phyloP scores from a whole-genome alignment of 2,888 invertebrate species.

The Mesorhabditis belari region DNA sequence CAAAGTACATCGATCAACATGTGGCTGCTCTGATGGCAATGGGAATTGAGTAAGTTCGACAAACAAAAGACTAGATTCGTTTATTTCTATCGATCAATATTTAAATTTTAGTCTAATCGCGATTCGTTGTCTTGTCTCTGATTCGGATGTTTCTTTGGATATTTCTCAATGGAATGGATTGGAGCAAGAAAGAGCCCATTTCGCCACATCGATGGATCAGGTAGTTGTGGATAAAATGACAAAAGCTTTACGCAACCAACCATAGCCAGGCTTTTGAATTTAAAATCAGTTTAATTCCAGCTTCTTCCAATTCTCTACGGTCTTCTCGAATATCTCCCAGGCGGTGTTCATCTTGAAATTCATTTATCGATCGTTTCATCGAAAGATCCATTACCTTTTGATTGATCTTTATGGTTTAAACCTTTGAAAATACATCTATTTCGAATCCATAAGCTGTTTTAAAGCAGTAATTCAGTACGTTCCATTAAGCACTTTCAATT shows the following conservation, averaged over 20 bases:
- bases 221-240: slow-evolving; percentile 11
- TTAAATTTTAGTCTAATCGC: slow-evolving; percentile 17
- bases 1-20: slow-evolving; percentile 29
- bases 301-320: slow-evolving; percentile 40
- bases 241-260: not conserved
- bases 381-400: slow-evolving; percentile 8
- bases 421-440: too few species aligned
- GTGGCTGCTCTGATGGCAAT: slow-evolving; percentile 25
- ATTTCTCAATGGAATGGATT: slow-evolving; percentile 38
- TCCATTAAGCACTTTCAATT: too few species aligned
- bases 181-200: slow-evolving; percentile 34
- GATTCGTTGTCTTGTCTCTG: slow-evolving; percentile 24
- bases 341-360: slow-evolving; percentile 42
- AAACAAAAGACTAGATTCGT: too few species aligned
- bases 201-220: slow-evolving; percentile 37
- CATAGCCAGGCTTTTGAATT: not conserved
- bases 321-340: slow-evolving; percentile 28
- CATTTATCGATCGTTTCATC: slow-evolving; percentile 39
- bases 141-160: slow-evolving; percentile 30
- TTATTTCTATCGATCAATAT: not conserved
- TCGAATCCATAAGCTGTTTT: too few species aligned
- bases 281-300: slow-evolving; percentile 13
- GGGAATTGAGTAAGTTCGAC: slow-evolving; percentile 21
- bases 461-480: too few species aligned
- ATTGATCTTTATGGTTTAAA: too few species aligned